Evolutionary conservation across 2,113 vertebrate genomes (phyloP), one percentile per base, ranked within the genome.

Genomic region (Baryphthengus martii): DNA sequence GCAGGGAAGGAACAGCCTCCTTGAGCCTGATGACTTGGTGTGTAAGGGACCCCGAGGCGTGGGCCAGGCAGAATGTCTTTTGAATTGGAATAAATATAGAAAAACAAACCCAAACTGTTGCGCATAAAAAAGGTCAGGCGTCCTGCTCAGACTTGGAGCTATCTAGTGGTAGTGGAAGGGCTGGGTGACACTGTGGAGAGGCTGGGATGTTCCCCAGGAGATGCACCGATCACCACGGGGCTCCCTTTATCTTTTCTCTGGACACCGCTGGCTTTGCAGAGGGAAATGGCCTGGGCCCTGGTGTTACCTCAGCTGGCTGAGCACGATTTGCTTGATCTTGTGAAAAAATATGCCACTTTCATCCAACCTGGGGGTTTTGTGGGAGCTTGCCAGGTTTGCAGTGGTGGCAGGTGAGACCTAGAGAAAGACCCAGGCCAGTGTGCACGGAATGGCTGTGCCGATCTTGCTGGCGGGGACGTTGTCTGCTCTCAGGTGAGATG

Each of bases 401-500:
- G 49, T 1, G 2, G 28, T 67, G 33, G n/a, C 39, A 33, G 0
- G 1, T 42, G 82, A 42, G 82, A 15, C 31, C 49, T 12, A 9
- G 45, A 65, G 50, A 55, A 72, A 40, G 31, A 44, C 52, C 23
- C 50, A 8, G 56, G 10, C 40, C 0, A 1, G n/a, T 0, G 0
- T 8, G 10, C 10, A 8, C 1, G 1, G 47, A 26, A 0, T 0
- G 7, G 67, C 61, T 4, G 1, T 53, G 31, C 55, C 52, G 9
- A 10, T 63, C 59, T 11, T 47, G 0, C 52, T 23, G 35, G 3
- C 4, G 2, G 53, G 79, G 81, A 13, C 3, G 11, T 77, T 13
- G 2, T 13, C 56, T 53, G 26, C 39, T 59, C 33, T 37, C 16
- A 13, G 33, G 40, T 85, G 63, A 78, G 61, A 14, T 58, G 33